These are phyloP conservation scores for Drosophila austrosaltans DNA, from an alignment of 2,888 invertebrate species.

Conservation along the genomic window DNA sequence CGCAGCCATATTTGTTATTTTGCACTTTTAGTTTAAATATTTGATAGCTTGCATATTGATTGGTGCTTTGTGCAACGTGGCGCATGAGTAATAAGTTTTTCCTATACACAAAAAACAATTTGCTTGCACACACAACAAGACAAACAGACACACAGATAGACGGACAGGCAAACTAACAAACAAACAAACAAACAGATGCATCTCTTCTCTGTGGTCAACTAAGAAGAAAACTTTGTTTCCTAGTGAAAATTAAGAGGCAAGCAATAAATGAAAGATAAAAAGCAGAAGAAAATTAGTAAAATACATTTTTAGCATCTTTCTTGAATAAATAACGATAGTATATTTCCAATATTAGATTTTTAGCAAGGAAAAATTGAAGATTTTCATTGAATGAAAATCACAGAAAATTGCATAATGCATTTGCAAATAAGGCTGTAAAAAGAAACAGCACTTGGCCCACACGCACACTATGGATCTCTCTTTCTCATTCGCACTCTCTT, in stretches of 20 bases:
- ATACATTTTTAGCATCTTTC: background rate
- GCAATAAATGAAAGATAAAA: conserved; percentile 23
- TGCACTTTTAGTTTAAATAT: conserved; percentile 77
- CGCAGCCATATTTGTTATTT: conserved; percentile 76
- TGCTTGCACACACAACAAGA: conserved; percentile 25
- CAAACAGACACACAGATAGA: background rate
- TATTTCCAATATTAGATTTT: background rate
- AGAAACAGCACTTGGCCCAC: background rate
- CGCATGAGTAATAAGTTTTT: conserved; percentile 73
- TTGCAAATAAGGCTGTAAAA: background rate
- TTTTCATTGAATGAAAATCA: background rate
- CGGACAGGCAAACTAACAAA: background rate
- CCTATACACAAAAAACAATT: conserved; percentile 40
- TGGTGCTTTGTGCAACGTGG: conserved; percentile 72
- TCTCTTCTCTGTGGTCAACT: background rate
- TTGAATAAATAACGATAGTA: background rate
- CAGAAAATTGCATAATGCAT: background rate
- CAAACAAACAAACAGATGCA: conserved; percentile 5
- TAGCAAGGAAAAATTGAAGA: background rate
- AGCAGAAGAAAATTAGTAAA: conserved; percentile 28
- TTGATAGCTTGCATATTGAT: conserved; percentile 77
- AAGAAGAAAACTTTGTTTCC: conserved; percentile 1
- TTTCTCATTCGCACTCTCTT: background rate
- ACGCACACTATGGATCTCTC: background rate
- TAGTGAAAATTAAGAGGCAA: conserved; percentile 6